A percentile compares a stretch with the other conserved stretches of the same genome.
phyloP scores from a whole-genome alignment of 2,797 vertebrate genomes.

The Philypnodon macrostomus region DNA sequence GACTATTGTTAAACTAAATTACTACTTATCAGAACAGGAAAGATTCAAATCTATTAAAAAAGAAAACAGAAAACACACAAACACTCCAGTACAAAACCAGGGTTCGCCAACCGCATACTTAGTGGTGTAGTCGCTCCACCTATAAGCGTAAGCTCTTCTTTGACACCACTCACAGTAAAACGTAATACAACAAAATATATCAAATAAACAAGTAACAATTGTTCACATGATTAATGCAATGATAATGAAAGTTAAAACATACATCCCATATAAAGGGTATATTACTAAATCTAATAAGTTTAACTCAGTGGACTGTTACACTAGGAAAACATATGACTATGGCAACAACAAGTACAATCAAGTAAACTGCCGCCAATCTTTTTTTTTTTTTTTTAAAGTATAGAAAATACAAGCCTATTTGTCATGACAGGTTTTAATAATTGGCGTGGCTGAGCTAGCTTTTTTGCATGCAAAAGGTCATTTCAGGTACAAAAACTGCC shows the following conservation, averaged over 20 bases:
- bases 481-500: slow-evolving; percentile 58
- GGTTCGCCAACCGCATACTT: slow-evolving; percentile 62
- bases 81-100: slow-evolving; percentile 74
- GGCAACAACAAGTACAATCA: slow-evolving; percentile 69
- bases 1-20: slow-evolving; percentile 48
- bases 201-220: slow-evolving; percentile 37
- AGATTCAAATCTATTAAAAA: slow-evolving; percentile 49
- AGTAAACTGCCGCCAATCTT: slow-evolving; percentile 61
- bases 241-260: slow-evolving; percentile 49
- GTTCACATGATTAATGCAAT: slow-evolving; percentile 40
- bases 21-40: slow-evolving; percentile 73
- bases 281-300: slow-evolving; percentile 67
- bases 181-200: slow-evolving; percentile 49
- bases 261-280: slow-evolving; percentile 65
- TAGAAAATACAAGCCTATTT: slow-evolving; percentile 56
- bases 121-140: too few relatives aligned
- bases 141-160: slow-evolving; percentile 53
- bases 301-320: slow-evolving; percentile 61
- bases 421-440: slow-evolving; percentile 50
- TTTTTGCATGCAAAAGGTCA: slow-evolving; percentile 70
- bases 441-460: slow-evolving; percentile 59
- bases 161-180: slow-evolving; percentile 60
- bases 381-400: slow-evolving; percentile 48
- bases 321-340: slow-evolving; percentile 42
- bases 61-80: slow-evolving; percentile 59